Evolutionary conservation across 2,888 invertebrate species (phyloP), one percentile per base, ranked within the genome.

Genomic region (Acanthosepion lycidas): DNA sequence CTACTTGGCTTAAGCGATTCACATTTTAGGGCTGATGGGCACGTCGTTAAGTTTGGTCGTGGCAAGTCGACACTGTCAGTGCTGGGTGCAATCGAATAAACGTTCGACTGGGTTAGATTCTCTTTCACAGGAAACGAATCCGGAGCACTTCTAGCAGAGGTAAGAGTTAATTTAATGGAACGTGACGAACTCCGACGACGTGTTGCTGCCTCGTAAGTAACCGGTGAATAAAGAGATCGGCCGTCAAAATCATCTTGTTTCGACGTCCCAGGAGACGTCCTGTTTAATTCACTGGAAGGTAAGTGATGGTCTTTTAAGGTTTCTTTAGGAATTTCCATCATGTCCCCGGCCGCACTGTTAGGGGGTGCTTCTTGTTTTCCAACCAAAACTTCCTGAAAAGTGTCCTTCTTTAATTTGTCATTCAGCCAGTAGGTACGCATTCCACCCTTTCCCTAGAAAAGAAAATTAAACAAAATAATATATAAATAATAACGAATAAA

Each of bases 361-460:
- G 53, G 48, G 0, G 94, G 28, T 0, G 8, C 8, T 78, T 49
- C 28, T 28, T 51, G 78, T 2, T 53, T n/a, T 33, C 20, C 51
- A 33, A 91, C 78, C n/a, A 59, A 51, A 91, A 53, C 20, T 6
- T 78, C 28, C 23, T 49, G 28, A 18, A 91, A 23, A 33, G 59
- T 55, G 20, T 51, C 78, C 6, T 42, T 42, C 3, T 48, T 94
- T 9, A 94, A 53, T 91, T 94, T 95, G 15, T 96, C 96, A 42
- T 95, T 94, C 78, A 97, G 94, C 96, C 96, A 96, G 95, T 96
- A 97, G 0, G 97, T 97, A 94, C 96, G 95, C 96, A 97, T 96
- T 6, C 95, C 95, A 28, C 97, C 97, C 95, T 97, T 97, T 51
- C 97, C 97, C 97, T 97, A 95, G 0, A 94, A 95, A 94, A 55